phyloP scores from a whole-genome alignment of 2,113 vertebrate genomes.

The Prunella fulvescens region DNA sequence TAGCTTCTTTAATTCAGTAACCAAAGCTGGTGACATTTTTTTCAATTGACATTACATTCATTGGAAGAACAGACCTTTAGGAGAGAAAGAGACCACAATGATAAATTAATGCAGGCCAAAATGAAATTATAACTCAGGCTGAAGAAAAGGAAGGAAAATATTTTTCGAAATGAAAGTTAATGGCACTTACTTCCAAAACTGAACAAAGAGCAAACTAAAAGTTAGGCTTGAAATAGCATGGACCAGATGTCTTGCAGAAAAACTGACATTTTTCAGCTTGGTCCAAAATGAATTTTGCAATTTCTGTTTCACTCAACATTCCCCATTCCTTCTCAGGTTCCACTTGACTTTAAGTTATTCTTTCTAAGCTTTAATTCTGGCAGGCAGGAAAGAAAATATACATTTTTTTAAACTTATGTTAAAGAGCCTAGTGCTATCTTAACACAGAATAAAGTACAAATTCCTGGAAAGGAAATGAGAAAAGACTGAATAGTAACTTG shows the following conservation, averaged over 20 bases:
- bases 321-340: neutral
- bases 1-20: neutral
- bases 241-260: neutral
- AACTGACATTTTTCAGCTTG: neutral
- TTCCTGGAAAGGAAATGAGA: neutral
- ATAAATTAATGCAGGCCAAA: neutral
- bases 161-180: neutral
- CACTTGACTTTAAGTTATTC: neutral
- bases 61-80: neutral
- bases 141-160: neutral
- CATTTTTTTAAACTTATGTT: neutral
- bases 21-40: neutral
- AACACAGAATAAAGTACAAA: neutral
- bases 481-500: neutral
- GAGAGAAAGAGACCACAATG: neutral
- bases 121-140: neutral
- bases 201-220: neutral
- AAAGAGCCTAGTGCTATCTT: neutral
- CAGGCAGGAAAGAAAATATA: constrained; percentile 9
- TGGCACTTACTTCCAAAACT: neutral
- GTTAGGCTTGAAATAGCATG: neutral
- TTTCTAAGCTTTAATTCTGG: neutral
- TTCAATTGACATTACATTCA: neutral
- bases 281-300: neutral
- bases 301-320: neutral